Evolutionary conservation across 2,797 vertebrate genomes (phyloP).

Genomic region (Hafferia zeledoni): DNA sequence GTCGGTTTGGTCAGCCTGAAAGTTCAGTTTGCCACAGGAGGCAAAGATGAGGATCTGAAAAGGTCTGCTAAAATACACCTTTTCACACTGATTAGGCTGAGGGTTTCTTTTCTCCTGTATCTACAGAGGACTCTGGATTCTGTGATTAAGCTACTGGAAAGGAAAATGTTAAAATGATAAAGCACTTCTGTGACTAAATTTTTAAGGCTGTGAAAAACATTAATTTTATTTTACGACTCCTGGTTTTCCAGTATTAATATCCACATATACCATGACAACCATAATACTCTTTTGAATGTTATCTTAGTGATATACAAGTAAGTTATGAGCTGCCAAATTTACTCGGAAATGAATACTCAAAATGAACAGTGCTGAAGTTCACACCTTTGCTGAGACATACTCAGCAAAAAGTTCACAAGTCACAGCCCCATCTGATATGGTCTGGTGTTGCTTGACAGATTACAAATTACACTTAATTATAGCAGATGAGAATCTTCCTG

Average conservation of each 20-base stretch:
- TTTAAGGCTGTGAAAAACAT: neutral
- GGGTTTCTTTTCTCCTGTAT: neutral
- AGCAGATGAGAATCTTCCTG: neutral
- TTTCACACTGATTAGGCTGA: neutral
- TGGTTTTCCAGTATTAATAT: neutral
- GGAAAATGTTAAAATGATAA: neutral
- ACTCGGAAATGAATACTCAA: neutral
- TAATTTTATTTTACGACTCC: neutral
- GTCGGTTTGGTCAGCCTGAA: neutral
- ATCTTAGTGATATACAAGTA: neutral
- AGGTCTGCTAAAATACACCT: neutral
- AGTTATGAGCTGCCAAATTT: neutral
- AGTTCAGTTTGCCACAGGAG: conserved; percentile 11
- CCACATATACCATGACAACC: neutral
- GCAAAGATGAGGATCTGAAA: neutral
- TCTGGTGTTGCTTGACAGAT: neutral
- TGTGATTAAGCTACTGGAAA: neutral
- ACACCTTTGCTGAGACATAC: neutral
- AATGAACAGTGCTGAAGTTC: neutral
- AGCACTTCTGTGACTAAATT: neutral
- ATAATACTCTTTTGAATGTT: neutral
- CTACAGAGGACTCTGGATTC: neutral
- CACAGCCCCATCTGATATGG: neutral
- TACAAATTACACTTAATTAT: neutral
- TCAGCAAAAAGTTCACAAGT: neutral